A percentile compares a stretch with the other conserved stretches of the same genome.
phyloP scores from a whole-genome alignment of 2,888 invertebrate genomes.

The Galeruca laticollis region DNA sequence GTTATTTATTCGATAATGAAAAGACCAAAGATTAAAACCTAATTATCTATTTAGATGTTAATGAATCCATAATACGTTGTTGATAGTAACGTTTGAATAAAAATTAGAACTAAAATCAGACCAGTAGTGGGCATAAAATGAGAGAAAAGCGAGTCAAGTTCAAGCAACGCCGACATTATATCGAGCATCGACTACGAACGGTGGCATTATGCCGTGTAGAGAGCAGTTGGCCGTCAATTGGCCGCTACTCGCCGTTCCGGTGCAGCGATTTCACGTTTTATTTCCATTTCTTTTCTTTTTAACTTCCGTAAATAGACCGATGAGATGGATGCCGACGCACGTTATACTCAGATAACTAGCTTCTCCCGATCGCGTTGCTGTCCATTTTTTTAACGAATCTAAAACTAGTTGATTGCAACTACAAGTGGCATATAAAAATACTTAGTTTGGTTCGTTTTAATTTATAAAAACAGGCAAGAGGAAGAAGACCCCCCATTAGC shows the following conservation, averaged over 20 bases:
- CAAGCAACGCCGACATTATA: conserved; percentile 7
- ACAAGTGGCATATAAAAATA: no score
- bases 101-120: conserved; percentile 15
- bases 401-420: no score
- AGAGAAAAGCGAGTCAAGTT: conserved; percentile 17
- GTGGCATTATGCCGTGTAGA: conserved; percentile 34
- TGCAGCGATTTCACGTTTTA: conserved; percentile 52
- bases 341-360: conserved; percentile 17
- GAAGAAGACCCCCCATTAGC: no score
- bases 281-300: conserved; percentile 53
- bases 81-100: neutral
- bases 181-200: conserved; percentile 36
- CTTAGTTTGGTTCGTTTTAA: no score
- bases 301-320: conserved; percentile 56
- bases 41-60: no score
- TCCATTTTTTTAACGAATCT: neutral
- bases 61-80: neutral
- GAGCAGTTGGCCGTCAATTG: conserved; percentile 51
- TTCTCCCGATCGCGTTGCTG: neutral
- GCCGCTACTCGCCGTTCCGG: conserved; percentile 52
- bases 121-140: conserved; percentile 4
- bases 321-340: conserved; percentile 27
- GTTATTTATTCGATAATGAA: no score
- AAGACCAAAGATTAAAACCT: no score
- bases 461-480: no score